Percentiles rank a stretch among this genome's conserved stretches.
Conservation (phyloP, 2,113 vertebrate genomes). For the Melanostigma gelatinosum region DNA sequence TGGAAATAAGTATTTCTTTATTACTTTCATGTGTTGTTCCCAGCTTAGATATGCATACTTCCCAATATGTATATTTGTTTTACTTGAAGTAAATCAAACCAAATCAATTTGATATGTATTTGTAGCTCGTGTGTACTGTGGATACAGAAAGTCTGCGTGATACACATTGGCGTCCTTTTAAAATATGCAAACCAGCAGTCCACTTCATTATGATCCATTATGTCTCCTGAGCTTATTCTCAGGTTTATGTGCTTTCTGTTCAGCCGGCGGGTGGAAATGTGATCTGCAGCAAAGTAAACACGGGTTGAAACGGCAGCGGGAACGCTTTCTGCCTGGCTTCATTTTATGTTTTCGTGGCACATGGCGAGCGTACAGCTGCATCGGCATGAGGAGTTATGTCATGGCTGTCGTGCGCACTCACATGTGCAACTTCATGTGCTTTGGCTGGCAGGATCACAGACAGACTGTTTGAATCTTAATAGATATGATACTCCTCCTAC, state of each 20-base stretch:
- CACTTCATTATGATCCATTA: slow-evolving; percentile 22
- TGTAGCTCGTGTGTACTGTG: background rate
- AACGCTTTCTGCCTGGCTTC: slow-evolving; percentile 43
- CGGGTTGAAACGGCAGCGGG: slow-evolving; percentile 41
- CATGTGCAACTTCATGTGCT: slow-evolving; percentile 29
- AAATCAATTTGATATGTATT: slow-evolving; percentile 35
- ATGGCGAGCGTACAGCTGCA: slow-evolving; percentile 23
- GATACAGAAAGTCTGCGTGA: slow-evolving; percentile 17
- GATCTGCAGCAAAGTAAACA: slow-evolving; percentile 62
- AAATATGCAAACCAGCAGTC: slow-evolving; percentile 28
- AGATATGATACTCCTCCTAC: slow-evolving; percentile 10
- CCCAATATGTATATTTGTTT: slow-evolving; percentile 38
- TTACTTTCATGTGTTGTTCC: slow-evolving; percentile 26
- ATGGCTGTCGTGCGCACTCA: slow-evolving; percentile 7
- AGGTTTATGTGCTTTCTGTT: slow-evolving; percentile 56
- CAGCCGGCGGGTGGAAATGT: slow-evolving; percentile 54
- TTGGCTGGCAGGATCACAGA: background rate
- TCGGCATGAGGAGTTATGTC: slow-evolving; percentile 3
- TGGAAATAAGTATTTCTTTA: slow-evolving; percentile 12
- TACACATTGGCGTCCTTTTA: background rate
- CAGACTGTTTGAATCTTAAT: background rate
- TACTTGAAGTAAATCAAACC: slow-evolving; percentile 34
- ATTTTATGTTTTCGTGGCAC: slow-evolving; percentile 43
- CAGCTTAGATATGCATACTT: slow-evolving; percentile 10
- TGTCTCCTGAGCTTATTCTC: slow-evolving; percentile 45